Base-by-base conservation (phyloP, 2,888 invertebrate species). In the Noctua comes region DNA sequence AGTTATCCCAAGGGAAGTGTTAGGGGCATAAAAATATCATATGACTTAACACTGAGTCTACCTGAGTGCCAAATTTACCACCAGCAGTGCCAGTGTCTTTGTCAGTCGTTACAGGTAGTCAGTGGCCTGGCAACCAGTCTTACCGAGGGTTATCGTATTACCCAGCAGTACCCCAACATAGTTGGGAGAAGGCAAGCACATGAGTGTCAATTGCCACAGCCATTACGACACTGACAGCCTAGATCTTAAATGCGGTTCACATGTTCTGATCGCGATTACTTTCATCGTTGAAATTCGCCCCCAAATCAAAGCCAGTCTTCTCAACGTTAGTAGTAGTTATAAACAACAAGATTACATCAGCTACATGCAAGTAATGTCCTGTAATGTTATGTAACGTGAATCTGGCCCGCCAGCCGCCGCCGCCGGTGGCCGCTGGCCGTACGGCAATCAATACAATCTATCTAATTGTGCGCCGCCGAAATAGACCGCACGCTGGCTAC, bases 361-460 rank as follows among this genome's bases (percentile, higher is more conserved):
- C 57, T 11, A 64, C 5, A 72, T 36, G 31, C n/a, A 51, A 46
- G 16, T 68, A 70, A 43, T 51, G 69, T 76, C 27, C 46, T 36
- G 24, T 48, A 27, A 59, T 51, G 69, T 76, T 36, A 51, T 36
- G 27, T 48, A 27, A 59, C 27, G 46, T 21, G 66, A 66, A 71
- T 68, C 59, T 68, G 54, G 65, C 48, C 46, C 27, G 24, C 6
- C 24, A 10, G 51, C 51, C 51, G 51, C 51, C 51, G 51, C 18
- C 18, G 51, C 18, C 18, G 48, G 21, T 51, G 51, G 54, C 11
- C 11, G n/a, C 48, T 10, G 57, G 7, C 16, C 59, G 57, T 5
- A 5, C 54, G 66, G n/a, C 51, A 82, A 80, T 82, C 80, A 77
- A 82, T 80, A 71, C 77, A 62, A 80, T 80, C 69, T 70, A 76